These are phyloP conservation scores for Eilema sororculum DNA, from an alignment of 2,888 invertebrate species.

Conservation along the genomic window DNA sequence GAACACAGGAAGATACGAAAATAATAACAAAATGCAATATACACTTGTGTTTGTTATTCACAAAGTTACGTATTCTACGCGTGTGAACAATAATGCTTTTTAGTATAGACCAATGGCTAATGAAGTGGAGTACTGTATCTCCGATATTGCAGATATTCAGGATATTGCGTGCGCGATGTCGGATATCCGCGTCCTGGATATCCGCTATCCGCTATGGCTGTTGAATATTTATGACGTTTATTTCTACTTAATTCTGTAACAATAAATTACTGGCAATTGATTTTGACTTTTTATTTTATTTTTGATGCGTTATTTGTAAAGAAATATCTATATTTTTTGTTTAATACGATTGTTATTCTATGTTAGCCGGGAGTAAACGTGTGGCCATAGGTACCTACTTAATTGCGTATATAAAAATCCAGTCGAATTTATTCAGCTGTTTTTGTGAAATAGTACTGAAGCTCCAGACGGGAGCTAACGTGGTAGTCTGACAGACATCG, in stretches of 20 bases:
- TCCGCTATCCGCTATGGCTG: neutral
- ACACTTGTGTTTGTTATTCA: neutral
- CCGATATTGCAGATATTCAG: conserved; percentile 22
- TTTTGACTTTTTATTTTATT: neutral
- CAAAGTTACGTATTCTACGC: neutral
- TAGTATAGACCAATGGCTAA: conserved; percentile 32
- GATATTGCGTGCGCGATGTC: conserved; percentile 14
- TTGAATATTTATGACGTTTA: conserved; percentile 15
- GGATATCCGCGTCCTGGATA: conserved; percentile 6
- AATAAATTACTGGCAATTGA: neutral
- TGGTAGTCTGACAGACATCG: too few relatives aligned
- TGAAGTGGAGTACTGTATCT: conserved; percentile 26
- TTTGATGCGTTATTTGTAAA: too few relatives aligned
- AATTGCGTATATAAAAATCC: too few relatives aligned
- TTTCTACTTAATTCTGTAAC: neutral
- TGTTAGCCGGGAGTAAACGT: too few relatives aligned
- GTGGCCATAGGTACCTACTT: too few relatives aligned
- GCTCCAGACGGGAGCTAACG: too few relatives aligned
- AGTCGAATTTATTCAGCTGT: too few relatives aligned
- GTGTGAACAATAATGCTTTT: conserved; percentile 40
- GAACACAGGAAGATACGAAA: too few relatives aligned
- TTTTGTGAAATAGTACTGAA: too few relatives aligned
- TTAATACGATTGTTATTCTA: too few relatives aligned
- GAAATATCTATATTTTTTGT: too few relatives aligned
- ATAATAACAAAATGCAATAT: neutral